Base-by-base conservation (phyloP, 2,113 vertebrate genomes). In the Turdus rufiventris region DNA sequence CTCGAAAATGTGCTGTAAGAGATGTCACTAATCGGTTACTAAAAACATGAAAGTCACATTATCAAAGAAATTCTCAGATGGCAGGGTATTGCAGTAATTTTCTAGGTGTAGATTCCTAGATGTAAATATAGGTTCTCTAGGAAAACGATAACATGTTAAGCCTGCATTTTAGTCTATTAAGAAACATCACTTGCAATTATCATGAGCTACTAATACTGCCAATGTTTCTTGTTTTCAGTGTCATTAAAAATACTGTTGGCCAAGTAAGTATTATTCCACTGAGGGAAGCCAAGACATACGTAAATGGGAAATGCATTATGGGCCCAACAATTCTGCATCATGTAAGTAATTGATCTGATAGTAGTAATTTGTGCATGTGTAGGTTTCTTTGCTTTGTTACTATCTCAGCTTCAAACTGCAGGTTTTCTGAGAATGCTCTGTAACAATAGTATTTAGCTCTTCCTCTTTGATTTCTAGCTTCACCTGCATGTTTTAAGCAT, bases 271-370 rank as follows among this genome's bases (percentile, higher is more conserved):
- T 99, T 96, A 97, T 85, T 40, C 99, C 99, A 2, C 93, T 97
- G 63, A 91, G 96, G 85, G 98, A 98, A 20, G 99, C 98, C 18
- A 99, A 99, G 97, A 99, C 99, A 0, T 99, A 98, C 0, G 97
- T 99, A 38, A 99, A 99, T 91, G 99, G 99, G 43, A 98, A 96
- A 89, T 98, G 98, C 29, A 97, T 99, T 93, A 97, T 91, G 61
- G 96, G 98, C 25, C 92, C 98, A 42, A 98, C 98, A 18, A 88
- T 98, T 65, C 95, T 99, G 12, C 99, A 98, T 73, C 99, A 99
- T 53, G 99, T 99, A 97, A 98, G 99, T 96, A 79, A 85, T 96
- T 58, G 20, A 45, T 34, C 29, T 51, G 12, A 3, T 50, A 63
- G 33, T 7, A 61, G 21, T 38, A 70, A 57, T 53, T 24, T 34